phyloP scores from a whole-genome alignment of 2,797 vertebrate genomes.

The Phalanger gymnotis region DNA sequence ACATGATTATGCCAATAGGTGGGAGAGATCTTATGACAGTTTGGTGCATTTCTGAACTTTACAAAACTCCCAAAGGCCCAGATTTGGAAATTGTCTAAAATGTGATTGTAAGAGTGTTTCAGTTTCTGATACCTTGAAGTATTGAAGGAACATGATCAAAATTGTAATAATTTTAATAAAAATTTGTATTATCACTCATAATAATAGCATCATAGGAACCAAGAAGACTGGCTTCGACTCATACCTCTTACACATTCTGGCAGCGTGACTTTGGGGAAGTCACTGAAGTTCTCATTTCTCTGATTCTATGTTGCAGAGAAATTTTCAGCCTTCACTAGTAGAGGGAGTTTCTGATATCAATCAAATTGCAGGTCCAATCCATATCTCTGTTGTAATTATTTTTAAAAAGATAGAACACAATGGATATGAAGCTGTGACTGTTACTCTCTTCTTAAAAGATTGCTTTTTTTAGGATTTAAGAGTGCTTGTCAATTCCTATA shows the following conservation, averaged over 20 bases:
- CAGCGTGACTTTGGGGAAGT: background rate
- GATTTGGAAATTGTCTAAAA: background rate
- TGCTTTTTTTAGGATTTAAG: background rate
- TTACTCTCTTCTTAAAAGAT: too few relatives aligned
- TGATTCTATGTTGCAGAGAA: background rate
- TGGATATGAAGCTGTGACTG: background rate
- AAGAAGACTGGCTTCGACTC: background rate
- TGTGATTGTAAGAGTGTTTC: too few relatives aligned
- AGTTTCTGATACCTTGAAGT: background rate
- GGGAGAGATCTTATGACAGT: background rate
- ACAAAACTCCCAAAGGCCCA: background rate
- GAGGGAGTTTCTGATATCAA: background rate
- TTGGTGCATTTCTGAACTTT: background rate
- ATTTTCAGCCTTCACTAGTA: background rate
- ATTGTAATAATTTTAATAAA: background rate
- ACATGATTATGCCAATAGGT: background rate
- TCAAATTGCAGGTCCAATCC: background rate
- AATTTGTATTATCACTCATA: background rate
- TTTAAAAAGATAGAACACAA: background rate
- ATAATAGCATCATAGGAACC: background rate
- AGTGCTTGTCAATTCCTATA: fast-evolving
- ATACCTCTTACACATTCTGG: background rate
- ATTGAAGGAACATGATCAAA: background rate
- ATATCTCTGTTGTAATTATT: background rate
- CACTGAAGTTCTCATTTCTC: background rate